A percentile compares a stretch with the other conserved stretches of the same genome.
phyloP scores from a whole-genome alignment of 1,140 invertebrate species.

The Drosophila lini region DNA sequence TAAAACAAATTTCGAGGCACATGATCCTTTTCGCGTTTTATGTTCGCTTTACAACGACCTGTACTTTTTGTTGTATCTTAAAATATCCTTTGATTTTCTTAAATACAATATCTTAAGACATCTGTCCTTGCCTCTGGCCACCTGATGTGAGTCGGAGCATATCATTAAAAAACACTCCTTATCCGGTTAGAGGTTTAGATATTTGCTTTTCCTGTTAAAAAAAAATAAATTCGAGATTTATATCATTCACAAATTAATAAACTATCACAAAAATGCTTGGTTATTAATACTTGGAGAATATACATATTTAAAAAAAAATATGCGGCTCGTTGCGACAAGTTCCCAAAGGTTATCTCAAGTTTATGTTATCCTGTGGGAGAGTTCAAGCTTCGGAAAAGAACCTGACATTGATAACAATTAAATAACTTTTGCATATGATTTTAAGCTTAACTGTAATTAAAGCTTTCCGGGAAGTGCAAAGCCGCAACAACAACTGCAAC shows the following conservation, averaged over 20 bases:
- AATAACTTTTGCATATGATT: conserved; percentile 76
- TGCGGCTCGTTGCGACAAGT: not conserved
- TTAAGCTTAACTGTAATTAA: conserved; percentile 81
- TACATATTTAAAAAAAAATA: not conserved
- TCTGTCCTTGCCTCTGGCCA: too few relatives aligned
- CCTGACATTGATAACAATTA: conserved; percentile 75
- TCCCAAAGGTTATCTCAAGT: conserved; percentile 4
- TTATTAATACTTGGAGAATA: not conserved
- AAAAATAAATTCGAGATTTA: too few relatives aligned
- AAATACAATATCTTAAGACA: too few relatives aligned
- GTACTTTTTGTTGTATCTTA: too few relatives aligned
- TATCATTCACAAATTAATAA: not conserved
- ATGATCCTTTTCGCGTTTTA: too few relatives aligned
- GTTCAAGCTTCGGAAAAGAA: conserved; percentile 13
- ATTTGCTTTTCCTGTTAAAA: too few relatives aligned
- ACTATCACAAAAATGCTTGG: not conserved
- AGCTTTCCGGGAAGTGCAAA: conserved; percentile 62
- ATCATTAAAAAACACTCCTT: too few relatives aligned
- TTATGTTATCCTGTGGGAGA: not conserved
- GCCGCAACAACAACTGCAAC: conserved; percentile 44
- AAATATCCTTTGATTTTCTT: too few relatives aligned
- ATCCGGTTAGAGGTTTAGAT: too few relatives aligned
- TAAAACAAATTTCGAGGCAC: too few relatives aligned
- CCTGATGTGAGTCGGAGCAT: too few relatives aligned
- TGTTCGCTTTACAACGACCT: too few relatives aligned